These are phyloP conservation scores for Salticus scenicus DNA, from an alignment of 2,888 invertebrate species.

Conservation along the genomic window DNA sequence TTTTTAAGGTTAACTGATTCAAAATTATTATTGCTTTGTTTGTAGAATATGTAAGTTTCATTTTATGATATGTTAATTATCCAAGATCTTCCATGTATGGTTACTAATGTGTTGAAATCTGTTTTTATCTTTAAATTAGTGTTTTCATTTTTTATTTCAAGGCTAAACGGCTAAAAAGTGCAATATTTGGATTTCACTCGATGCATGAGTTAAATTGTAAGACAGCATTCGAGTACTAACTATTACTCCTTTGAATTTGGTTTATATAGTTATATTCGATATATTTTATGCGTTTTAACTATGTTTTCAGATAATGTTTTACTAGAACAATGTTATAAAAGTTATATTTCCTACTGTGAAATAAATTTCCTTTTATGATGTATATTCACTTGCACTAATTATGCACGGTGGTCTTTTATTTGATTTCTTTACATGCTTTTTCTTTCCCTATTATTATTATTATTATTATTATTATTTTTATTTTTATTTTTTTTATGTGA, in stretches of 20 bases:
- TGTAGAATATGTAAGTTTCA: constrained; percentile 33
- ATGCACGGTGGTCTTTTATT: constrained; percentile 41
- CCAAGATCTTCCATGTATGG: constrained; percentile 62
- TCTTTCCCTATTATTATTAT: not conserved
- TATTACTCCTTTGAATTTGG: constrained; percentile 56
- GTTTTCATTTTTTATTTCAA: constrained; percentile 36
- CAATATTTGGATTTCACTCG: constrained; percentile 49
- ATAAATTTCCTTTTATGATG: constrained; percentile 30
- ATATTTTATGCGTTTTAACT: constrained; percentile 56
- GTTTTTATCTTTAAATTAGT: constrained; percentile 34
- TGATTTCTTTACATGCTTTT: not conserved
- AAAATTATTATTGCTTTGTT: constrained; percentile 38
- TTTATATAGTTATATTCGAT: constrained; percentile 37
- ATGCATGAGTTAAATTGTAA: not conserved
- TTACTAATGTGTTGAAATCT: constrained; percentile 31
- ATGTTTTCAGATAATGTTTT: constrained; percentile 47
- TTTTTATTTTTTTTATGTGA: too few relatives aligned
- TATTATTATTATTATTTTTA: too few relatives aligned
- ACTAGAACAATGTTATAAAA: constrained; percentile 44
- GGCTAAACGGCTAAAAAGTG: constrained; percentile 52
- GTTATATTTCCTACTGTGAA: constrained; percentile 37
- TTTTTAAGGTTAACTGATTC: constrained; percentile 23
- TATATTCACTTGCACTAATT: constrained; percentile 45
- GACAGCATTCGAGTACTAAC: constrained; percentile 4
- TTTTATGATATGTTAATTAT: constrained; percentile 56